phyloP scores from a whole-genome alignment of 2,888 invertebrate species.

The Leptinotarsa peninsularis region DNA sequence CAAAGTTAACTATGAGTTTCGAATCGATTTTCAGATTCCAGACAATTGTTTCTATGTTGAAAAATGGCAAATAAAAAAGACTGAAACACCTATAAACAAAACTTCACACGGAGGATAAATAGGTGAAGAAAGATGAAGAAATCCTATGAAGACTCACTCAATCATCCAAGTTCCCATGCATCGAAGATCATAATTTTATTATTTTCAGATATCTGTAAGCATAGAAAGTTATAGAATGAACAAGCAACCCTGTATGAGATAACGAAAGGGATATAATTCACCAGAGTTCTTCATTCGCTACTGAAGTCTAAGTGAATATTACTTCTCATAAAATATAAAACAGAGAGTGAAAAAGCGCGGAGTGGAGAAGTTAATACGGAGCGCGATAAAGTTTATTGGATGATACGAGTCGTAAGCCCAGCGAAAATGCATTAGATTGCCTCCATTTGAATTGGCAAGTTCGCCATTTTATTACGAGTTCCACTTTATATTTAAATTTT shows the following conservation, averaged over 20 bases:
- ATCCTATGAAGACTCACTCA: too few relatives aligned
- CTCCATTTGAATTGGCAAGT: slow-evolving; percentile 53
- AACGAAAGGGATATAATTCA: slow-evolving; percentile 1
- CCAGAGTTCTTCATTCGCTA: slow-evolving; percentile 9
- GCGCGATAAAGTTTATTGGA: slow-evolving; percentile 55
- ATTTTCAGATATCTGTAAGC: too few relatives aligned
- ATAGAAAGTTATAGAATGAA: too few relatives aligned
- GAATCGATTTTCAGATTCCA: too few relatives aligned
- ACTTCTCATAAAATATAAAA: slow-evolving; percentile 41
- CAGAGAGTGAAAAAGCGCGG: slow-evolving; percentile 44
- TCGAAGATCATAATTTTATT: too few relatives aligned
- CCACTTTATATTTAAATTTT: slow-evolving; percentile 67
- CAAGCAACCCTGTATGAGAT: too few relatives aligned
- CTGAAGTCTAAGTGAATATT: slow-evolving; percentile 30
- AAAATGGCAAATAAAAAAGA: too few relatives aligned
- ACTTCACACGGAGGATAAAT: too few relatives aligned
- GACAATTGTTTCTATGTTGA: too few relatives aligned
- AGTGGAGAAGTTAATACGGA: slow-evolving; percentile 51
- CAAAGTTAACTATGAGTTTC: too few relatives aligned
- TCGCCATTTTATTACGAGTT: slow-evolving; percentile 60
- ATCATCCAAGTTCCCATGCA: too few relatives aligned
- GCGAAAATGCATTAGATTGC: slow-evolving; percentile 49
- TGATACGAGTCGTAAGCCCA: slow-evolving; percentile 50
- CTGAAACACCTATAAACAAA: background rate
- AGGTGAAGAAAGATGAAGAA: too few relatives aligned